Base-by-base conservation (phyloP, 2,888 invertebrate genomes). In the Eudasyphora cyanicolor region DNA sequence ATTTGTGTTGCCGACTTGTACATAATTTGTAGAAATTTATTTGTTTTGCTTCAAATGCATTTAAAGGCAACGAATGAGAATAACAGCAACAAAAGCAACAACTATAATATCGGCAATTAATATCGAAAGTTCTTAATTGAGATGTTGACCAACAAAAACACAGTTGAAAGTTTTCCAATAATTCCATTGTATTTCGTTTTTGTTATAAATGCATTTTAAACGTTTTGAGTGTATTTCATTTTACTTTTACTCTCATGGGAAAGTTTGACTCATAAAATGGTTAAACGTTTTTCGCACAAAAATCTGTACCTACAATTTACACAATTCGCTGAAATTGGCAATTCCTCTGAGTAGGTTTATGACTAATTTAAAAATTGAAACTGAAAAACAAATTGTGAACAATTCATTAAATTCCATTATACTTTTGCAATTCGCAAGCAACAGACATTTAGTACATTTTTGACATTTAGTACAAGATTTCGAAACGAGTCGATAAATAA, bases 91-190 rank as follows among this genome's bases (percentile, higher is more conserved):
- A 60, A 60, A 29, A 60, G 14, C 60, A 54, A 54, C 54, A 5
- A 54, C 8, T 21, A 12, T 45, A 3, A 21, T 10, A n/a, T 4
- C 60, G n/a, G 60, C 51, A 60, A 64, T 35, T 64, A 67, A 38
- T 67, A 67, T 14, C 42, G 67, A 67, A 67, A 67, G 67, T 67
- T 67, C 67, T 67, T 42, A 67, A 67, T 67, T 67, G 67, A 67
- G 12, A 24, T 67, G 67, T 38, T 21, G 64, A 38, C 38, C 24
- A 57, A 24, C 27, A 24, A 57, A 57, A 57, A 57, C 19, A 10
- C 5, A 19, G 24, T 21, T 57, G 14, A 27, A 27, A 57, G 57
- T 57, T 57, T 57, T 60, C n/a, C n/a, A 60, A 60, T n/a, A 60
- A 60, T 29, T 49, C 17, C 60, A 14, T 8, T 27, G 57, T 7